Evolutionary conservation across 2,797 vertebrate genomes (phyloP).

Genomic region (Numenius phaeopus): DNA sequence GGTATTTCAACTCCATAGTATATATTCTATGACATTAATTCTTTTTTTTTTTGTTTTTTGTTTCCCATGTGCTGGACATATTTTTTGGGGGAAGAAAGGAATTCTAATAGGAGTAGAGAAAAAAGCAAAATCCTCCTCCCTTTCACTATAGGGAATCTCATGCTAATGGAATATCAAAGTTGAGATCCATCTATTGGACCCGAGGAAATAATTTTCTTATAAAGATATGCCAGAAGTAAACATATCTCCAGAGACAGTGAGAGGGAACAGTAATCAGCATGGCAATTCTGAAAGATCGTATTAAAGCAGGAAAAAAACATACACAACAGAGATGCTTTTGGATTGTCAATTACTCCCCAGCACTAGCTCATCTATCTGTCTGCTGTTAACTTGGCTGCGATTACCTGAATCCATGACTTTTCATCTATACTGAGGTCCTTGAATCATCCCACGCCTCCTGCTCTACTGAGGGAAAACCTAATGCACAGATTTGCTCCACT

Average conservation of each 20-base stretch:
- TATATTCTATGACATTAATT: neutral
- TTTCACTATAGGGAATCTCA: constrained; percentile 19
- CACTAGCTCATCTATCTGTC: neutral
- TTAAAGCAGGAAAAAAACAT: neutral
- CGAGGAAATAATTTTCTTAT: constrained; percentile 10
- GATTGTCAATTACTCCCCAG: neutral
- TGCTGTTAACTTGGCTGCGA: neutral
- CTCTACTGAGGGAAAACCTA: neutral
- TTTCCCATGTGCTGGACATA: neutral
- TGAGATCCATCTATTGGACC: neutral
- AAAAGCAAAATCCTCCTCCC: neutral
- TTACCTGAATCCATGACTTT: neutral
- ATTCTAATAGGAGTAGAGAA: neutral
- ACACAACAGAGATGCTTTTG: neutral
- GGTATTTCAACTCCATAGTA: neutral
- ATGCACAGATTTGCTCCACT: neutral
- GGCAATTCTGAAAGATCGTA: neutral
- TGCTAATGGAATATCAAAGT: constrained; percentile 35
- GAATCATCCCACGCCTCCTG: neutral
- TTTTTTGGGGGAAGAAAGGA: neutral
- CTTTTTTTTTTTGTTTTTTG: neutral
- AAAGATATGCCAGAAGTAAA: constrained; percentile 33
- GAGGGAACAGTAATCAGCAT: neutral
- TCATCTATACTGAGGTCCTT: neutral
- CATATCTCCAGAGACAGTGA: neutral